Evolutionary conservation across 2,113 vertebrate species (phyloP), one percentile per base, ranked within the genome.

Genomic region (Clarias magur): DNA sequence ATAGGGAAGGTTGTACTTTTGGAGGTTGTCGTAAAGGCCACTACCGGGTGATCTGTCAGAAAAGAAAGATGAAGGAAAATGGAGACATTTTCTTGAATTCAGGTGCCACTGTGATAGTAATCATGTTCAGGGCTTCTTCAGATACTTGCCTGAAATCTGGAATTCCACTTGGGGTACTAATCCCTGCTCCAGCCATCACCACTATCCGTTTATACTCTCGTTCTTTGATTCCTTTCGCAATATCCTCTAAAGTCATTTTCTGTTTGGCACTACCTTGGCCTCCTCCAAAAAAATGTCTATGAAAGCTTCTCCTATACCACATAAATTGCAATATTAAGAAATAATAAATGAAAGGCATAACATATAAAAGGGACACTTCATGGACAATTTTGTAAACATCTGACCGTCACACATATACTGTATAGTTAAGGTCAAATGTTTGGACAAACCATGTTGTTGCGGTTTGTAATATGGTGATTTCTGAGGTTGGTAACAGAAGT

Each of bases 131-230:
- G 0, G 21, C 23, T 80, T 7, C 5, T 68, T 62, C 27, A 67
- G 25, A 84, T n/a, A 15, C 16, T 23, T 65, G 98, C 98, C 98
- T 97, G 92, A 99, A 99, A 86, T 99, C 98, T 0, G 97, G 97
- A 90, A 99, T 98, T 86, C 98, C 97, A 0, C 98, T 99, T 1
- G 97, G 96, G 0, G 98, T 99, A 93, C 98, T 99, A 87, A 99
- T 97, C 34, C 98, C 98, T 0, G 98, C 98, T 0, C 98, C 98
- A 0, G 93, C 96, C 97, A 99, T 99, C 93, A 96, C 97, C 90
- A 98, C 94, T 23, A 99, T 94, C 17, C 93, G 93, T 17, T 15
- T 92, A 87, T 93, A 96, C 75, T 93, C 89, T 90, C 85, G 73
- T 72, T 94, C 90, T 87, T 5, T 91, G 17, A 99, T 92, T 70